Evolutionary conservation across 2,888 invertebrate species (phyloP).

Genomic region (Caenorhabditis japonica): DNA sequence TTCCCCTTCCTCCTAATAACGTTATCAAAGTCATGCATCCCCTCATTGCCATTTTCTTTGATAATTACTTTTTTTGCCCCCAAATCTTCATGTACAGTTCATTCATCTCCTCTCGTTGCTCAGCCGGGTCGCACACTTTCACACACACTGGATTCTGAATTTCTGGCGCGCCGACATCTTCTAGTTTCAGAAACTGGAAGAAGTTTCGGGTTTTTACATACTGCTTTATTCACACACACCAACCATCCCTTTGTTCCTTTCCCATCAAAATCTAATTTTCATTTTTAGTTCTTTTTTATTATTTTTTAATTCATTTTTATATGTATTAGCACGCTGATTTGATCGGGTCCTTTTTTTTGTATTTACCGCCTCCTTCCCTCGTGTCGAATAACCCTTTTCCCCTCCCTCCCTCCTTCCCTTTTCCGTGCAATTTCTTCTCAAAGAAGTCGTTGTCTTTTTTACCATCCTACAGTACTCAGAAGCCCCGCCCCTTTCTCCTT

Average conservation of each 20-base stretch:
- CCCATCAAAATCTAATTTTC: slow-evolving; percentile 12
- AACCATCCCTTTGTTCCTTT: background rate
- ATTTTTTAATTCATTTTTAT: no score
- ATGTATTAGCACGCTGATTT: slow-evolving; percentile 6
- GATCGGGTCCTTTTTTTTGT: slow-evolving; percentile 9
- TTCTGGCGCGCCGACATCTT: background rate
- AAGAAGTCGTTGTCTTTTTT: slow-evolving; percentile 9
- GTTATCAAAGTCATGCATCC: background rate
- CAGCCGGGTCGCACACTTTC: background rate
- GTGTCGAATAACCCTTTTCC: slow-evolving; percentile 5
- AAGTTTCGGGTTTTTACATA: background rate
- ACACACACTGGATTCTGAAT: background rate
- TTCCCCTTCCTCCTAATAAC: background rate
- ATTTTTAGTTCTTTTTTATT: background rate
- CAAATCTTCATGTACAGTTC: slow-evolving; percentile 11
- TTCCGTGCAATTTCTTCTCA: slow-evolving; percentile 11
- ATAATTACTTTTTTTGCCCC: background rate
- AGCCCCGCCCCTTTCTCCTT: background rate
- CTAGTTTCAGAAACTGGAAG: slow-evolving; percentile 7
- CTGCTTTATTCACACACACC: slow-evolving; percentile 9
- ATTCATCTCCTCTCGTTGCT: no score
- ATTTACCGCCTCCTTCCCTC: background rate
- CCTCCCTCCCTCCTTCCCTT: background rate
- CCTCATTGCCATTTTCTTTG: no score
- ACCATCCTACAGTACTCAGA: no score